Percentiles rank a stretch among this genome's conserved stretches.
These are phyloP conservation scores for Grammomys dolichurus DNA, from an alignment of 2,113 vertebrate genomes.

Conservation along the genomic window DNA sequence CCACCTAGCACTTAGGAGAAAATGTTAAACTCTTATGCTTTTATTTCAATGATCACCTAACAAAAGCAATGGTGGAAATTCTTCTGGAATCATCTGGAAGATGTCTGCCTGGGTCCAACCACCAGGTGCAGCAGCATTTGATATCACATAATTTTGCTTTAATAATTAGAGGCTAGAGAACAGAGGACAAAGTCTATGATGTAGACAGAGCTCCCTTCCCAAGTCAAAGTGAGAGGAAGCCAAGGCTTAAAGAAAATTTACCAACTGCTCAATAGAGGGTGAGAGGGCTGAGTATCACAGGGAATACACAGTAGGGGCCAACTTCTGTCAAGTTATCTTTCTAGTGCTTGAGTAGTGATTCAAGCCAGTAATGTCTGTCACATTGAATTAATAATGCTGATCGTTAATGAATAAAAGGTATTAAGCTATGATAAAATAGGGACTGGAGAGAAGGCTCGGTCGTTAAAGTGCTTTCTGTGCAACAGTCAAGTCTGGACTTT, in stretches of 20 bases:
- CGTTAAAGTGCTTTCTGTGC: too few relatives aligned
- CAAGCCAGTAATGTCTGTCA: not conserved
- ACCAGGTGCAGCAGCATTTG: not conserved
- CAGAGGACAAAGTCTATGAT: not conserved
- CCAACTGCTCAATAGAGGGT: not conserved
- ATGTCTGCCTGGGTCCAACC: not conserved
- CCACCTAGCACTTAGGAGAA: not conserved
- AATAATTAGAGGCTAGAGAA: not conserved
- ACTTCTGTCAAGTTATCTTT: not conserved
- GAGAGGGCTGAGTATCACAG: not conserved
- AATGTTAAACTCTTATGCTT: not conserved
- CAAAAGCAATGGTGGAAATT: not conserved
- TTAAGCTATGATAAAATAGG: not conserved
- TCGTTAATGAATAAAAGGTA: slow-evolving; percentile 41
- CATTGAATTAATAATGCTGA: not conserved
- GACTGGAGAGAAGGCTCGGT: too few relatives aligned
- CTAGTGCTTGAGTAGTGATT: not conserved
- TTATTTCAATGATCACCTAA: not conserved
- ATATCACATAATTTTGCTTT: not conserved
- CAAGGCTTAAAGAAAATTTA: not conserved
- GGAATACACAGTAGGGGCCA: not conserved
- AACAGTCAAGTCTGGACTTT: too few relatives aligned
- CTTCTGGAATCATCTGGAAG: not conserved
- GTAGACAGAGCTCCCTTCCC: slow-evolving; percentile 13
- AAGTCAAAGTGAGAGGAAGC: not conserved